These are phyloP conservation scores for Argya squamiceps DNA, from an alignment of 2,797 vertebrate genomes.

Conservation along the genomic window DNA sequence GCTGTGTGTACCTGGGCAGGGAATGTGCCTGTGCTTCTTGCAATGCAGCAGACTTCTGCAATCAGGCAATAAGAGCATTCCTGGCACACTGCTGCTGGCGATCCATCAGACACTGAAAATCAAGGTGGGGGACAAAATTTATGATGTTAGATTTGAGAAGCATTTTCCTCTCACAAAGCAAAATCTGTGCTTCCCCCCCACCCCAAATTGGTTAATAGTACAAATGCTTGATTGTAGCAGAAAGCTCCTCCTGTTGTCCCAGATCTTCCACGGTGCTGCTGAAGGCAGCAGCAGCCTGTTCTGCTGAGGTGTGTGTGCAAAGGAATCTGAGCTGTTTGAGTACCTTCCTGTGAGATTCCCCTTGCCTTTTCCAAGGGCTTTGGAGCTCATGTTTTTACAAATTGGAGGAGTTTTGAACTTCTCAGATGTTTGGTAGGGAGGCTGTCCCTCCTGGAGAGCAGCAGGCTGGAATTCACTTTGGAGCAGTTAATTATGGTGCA, in stretches of 20 bases:
- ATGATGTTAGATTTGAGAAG: background rate
- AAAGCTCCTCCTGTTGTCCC: background rate
- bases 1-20: constrained; percentile 12
- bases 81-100: background rate
- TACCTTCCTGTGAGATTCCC: background rate
- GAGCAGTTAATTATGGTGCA: background rate
- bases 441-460: background rate
- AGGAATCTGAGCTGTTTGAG: background rate
- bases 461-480: background rate
- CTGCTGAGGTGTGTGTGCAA: background rate
- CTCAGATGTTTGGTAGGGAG: background rate
- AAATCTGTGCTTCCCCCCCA: background rate
- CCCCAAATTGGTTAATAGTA: background rate
- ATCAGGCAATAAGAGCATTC: background rate
- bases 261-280: background rate
- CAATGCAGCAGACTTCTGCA: background rate
- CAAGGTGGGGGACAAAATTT: background rate
- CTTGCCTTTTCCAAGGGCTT: background rate
- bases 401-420: background rate
- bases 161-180: background rate
- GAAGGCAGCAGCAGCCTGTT: background rate
- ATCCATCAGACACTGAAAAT: background rate
- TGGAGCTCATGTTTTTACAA: background rate
- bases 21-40: background rate
- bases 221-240: background rate